Evolutionary conservation across 2,888 invertebrate species (phyloP).

Genomic region (Callyntrura sp.): DNA sequence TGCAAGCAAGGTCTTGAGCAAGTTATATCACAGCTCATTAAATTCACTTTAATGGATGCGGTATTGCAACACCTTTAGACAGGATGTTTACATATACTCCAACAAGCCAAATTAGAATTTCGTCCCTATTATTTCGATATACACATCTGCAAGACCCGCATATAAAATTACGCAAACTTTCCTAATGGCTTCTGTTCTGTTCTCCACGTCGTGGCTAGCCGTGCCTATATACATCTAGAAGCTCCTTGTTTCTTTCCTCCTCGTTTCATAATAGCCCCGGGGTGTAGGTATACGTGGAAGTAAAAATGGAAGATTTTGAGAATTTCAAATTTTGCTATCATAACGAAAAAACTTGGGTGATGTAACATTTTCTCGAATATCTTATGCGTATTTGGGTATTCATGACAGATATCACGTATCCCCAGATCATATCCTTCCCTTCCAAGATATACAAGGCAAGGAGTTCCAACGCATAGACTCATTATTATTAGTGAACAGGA

Average conservation of each 20-base stretch:
- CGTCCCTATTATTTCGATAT: no score
- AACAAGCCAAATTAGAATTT: no score
- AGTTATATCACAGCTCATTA: not conserved
- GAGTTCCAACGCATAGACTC: slow-evolving; percentile 5
- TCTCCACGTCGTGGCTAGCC: not conserved
- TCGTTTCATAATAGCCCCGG: no score
- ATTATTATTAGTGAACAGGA: slow-evolving; percentile 4
- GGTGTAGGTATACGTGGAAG: not conserved
- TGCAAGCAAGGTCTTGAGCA: not conserved
- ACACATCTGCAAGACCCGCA: not conserved
- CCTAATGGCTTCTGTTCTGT: slow-evolving; percentile 23
- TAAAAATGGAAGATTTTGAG: not conserved
- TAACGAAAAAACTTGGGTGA: no score
- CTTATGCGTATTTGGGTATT: no score
- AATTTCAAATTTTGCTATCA: not conserved
- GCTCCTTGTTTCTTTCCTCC: no score
- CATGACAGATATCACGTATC: not conserved
- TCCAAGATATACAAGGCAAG: not conserved
- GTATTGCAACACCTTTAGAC: no score
- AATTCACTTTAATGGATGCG: slow-evolving; percentile 9
- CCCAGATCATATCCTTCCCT: not conserved
- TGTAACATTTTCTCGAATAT: not conserved
- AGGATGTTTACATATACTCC: no score
- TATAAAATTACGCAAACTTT: not conserved
- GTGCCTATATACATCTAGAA: no score